Evolutionary conservation across 2,888 invertebrate genomes (phyloP).

Genomic region (Cryptocephalus primarius): DNA sequence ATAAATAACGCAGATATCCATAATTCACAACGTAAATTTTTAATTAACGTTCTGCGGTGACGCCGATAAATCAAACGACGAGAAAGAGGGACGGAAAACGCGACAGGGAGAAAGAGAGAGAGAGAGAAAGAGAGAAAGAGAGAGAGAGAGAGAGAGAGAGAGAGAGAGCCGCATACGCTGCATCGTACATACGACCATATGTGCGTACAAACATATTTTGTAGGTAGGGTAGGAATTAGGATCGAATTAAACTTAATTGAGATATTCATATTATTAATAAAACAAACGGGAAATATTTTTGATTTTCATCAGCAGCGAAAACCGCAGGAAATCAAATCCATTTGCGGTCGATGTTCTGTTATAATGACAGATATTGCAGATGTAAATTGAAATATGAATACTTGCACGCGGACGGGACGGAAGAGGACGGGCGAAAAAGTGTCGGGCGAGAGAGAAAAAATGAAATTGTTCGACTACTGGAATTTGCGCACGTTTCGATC

Average conservation of each 20-base stretch:
- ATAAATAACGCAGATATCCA: no score
- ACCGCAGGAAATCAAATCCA: slow-evolving; percentile 23
- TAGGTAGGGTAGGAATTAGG: background rate
- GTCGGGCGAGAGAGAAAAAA: no score
- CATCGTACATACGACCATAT: no score
- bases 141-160: no score
- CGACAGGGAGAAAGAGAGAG: slow-evolving; percentile 1
- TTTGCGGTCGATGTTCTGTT: slow-evolving; percentile 18
- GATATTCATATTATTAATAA: slow-evolving; percentile 21
- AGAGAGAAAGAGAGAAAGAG: no score
- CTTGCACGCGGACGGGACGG: background rate
- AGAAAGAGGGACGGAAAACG: slow-evolving; percentile 1
- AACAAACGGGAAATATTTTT: slow-evolving; percentile 20
- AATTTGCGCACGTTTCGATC: no score
- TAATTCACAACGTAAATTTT: slow-evolving; percentile 13
- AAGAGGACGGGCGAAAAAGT: no score
- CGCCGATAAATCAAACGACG: slow-evolving; percentile 16
- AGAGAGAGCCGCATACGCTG: no score
- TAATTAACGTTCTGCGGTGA: slow-evolving; percentile 19
- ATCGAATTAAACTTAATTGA: slow-evolving; percentile 16
- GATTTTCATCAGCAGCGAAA: slow-evolving; percentile 21
- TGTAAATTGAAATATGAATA: slow-evolving; percentile 7
- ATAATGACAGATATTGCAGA: slow-evolving; percentile 18
- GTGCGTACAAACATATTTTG: no score
- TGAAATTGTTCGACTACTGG: no score